A percentile compares a stretch with the other conserved stretches of the same genome.
These are phyloP conservation scores for Eulemur rubriventer DNA, from an alignment of 2,797 vertebrate species.

Conservation along the genomic window DNA sequence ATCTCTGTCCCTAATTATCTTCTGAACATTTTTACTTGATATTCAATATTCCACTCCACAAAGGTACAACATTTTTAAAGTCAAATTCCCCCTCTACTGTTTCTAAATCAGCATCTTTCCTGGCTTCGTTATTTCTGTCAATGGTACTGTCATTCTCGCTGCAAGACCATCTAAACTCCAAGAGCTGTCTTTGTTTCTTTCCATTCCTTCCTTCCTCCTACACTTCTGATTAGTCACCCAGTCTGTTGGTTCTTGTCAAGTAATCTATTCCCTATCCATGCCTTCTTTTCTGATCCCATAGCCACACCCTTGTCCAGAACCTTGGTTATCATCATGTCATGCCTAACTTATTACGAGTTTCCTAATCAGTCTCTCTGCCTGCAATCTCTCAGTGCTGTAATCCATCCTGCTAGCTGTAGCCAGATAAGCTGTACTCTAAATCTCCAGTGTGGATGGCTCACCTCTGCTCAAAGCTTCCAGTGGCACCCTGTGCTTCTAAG, in stretches of 20 bases:
- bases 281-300: not conserved
- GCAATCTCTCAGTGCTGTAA: not conserved
- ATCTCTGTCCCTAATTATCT: not conserved
- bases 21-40: not conserved
- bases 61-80: not conserved
- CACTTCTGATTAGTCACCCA: not conserved
- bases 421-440: not conserved
- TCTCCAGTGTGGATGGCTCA: not conserved
- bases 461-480: not conserved
- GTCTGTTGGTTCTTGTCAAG: not conserved
- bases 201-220: not conserved
- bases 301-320: not conserved
- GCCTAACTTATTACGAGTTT: not conserved
- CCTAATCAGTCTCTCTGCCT: not conserved
- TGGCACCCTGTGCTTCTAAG: not conserved
- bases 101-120: not conserved
- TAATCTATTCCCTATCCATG: not conserved
- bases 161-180: not conserved
- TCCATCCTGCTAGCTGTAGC: not conserved
- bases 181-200: not conserved
- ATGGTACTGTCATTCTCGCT: conserved; percentile 26
- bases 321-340: not conserved
- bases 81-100: not conserved
- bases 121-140: not conserved
- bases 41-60: not conserved